These are phyloP conservation scores for Troglohyphantes excavatus DNA, from an alignment of 2,888 invertebrate species.

Conservation along the genomic window DNA sequence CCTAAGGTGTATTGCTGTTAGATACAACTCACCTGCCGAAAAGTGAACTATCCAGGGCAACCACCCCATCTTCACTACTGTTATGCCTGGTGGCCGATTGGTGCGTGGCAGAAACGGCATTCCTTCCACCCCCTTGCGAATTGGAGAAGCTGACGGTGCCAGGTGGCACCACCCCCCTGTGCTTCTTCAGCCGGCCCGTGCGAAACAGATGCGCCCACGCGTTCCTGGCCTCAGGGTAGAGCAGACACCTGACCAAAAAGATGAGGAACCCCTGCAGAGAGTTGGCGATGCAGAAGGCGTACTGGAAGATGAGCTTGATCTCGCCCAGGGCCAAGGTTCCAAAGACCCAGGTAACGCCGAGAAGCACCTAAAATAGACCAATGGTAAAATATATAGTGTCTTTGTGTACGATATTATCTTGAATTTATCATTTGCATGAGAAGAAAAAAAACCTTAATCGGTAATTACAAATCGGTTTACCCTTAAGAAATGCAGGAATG, in stretches of 20 bases:
- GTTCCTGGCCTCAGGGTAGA: constrained; percentile 80
- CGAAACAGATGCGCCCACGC: constrained; percentile 80
- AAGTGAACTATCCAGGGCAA: constrained; percentile 41
- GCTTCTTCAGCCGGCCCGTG: constrained; percentile 78
- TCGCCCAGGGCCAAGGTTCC: constrained; percentile 81
- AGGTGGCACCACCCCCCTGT: constrained; percentile 62
- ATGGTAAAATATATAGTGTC: too few relatives aligned
- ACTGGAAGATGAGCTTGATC: constrained; percentile 81
- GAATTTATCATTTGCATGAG: too few relatives aligned
- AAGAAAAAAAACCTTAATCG: too few relatives aligned
- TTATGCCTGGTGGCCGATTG: background rate
- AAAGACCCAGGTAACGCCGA: constrained; percentile 82
- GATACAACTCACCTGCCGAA: constrained; percentile 24
- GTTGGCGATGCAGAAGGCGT: constrained; percentile 82
- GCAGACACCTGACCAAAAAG: constrained; percentile 81
- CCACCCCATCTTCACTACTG: background rate
- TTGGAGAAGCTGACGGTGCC: constrained; percentile 67
- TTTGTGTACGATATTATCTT: too few relatives aligned
- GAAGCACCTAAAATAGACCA: constrained; percentile 66
- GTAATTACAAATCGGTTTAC: too few relatives aligned
- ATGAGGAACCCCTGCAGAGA: constrained; percentile 82
- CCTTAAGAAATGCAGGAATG: too few relatives aligned
- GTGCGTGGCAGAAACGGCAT: background rate
- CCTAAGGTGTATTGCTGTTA: too few relatives aligned
- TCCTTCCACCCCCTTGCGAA: constrained; percentile 36